These are phyloP conservation scores for Spisula solida DNA, from an alignment of 2,888 invertebrate genomes.

Conservation along the genomic window DNA sequence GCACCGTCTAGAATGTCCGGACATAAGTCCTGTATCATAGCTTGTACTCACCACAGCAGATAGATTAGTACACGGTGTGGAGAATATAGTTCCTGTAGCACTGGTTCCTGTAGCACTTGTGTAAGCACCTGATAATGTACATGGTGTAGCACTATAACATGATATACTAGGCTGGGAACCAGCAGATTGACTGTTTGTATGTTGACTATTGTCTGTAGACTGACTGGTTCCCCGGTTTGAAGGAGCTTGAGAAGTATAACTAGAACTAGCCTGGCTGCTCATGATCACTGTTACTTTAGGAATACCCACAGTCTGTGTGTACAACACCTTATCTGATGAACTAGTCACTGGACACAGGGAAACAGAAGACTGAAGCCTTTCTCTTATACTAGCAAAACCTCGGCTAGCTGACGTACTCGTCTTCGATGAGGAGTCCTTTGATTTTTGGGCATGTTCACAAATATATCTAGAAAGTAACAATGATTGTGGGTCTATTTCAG, in stretches of 20 bases:
- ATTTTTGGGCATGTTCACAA: slow-evolving; percentile 26
- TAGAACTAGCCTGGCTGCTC: slow-evolving; percentile 33
- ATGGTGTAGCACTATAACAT: background rate
- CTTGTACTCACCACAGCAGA: background rate
- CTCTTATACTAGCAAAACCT: slow-evolving; percentile 60
- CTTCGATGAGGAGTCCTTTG: background rate
- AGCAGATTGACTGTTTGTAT: background rate
- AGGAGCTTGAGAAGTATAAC: background rate
- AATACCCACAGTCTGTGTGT: slow-evolving; percentile 34
- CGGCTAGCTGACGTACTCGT: background rate
- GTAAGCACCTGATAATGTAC: background rate
- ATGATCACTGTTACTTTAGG: slow-evolving; percentile 62
- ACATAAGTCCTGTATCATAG: background rate
- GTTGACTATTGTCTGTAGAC: background rate
- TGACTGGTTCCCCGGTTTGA: slow-evolving; percentile 3
- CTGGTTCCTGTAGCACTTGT: background rate
- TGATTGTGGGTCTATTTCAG: background rate
- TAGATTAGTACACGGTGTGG: background rate
- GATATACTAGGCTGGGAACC: background rate
- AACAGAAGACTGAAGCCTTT: slow-evolving; percentile 57
- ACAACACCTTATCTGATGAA: background rate
- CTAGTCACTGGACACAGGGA: slow-evolving; percentile 34
- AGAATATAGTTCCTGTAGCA: background rate
- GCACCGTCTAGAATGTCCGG: background rate
- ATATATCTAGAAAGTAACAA: slow-evolving; percentile 44